A percentile compares a stretch with the other conserved stretches of the same genome.
Conservation (phyloP, 37 sponge, comb jelly and placozoan species). For the Hexactinellida sp. region DNA sequence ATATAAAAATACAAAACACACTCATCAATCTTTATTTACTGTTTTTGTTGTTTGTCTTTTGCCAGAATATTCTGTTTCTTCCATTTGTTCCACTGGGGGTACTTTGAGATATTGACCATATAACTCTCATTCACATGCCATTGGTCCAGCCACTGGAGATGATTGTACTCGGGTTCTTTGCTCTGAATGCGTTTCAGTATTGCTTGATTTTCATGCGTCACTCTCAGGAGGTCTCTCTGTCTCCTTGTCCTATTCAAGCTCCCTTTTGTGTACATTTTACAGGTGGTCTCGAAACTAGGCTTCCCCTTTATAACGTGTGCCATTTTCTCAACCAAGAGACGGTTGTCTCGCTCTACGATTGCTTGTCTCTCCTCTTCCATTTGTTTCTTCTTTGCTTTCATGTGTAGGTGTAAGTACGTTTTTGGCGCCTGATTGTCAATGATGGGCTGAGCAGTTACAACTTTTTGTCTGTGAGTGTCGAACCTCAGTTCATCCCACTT, state of each 20-base stretch:
- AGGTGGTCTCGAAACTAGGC: constrained; percentile 53
- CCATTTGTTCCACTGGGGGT: constrained; percentile 41
- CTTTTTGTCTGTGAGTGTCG: constrained; percentile 50
- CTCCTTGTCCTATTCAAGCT: constrained; percentile 67
- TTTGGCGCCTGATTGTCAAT: constrained; percentile 78
- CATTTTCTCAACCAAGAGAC: constrained; percentile 75
- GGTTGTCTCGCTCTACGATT: constrained; percentile 68
- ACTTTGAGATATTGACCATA: constrained; percentile 66
- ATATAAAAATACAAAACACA: not conserved
- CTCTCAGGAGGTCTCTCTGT: constrained; percentile 52
- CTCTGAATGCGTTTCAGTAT: constrained; percentile 66
- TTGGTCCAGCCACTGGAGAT: constrained; percentile 53
- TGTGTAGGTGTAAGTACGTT: constrained; percentile 65
- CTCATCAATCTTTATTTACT: not conserved
- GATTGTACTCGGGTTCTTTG: constrained; percentile 67
- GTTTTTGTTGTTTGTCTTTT: constrained; percentile 6
- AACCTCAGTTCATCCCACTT: constrained; percentile 68
- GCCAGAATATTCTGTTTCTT: not conserved
- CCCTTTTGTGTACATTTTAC: constrained; percentile 29
- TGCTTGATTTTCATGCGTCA: constrained; percentile 76
- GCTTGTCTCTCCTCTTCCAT: constrained; percentile 72
- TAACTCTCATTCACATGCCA: constrained; percentile 68
- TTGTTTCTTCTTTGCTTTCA: constrained; percentile 76
- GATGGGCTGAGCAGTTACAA: constrained; percentile 49
- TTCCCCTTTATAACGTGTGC: constrained; percentile 65